A percentile compares a stretch with the other conserved stretches of the same genome.
Evolutionary conservation across 2,797 vertebrate species (phyloP).

Genomic region (Sparus aurata): DNA sequence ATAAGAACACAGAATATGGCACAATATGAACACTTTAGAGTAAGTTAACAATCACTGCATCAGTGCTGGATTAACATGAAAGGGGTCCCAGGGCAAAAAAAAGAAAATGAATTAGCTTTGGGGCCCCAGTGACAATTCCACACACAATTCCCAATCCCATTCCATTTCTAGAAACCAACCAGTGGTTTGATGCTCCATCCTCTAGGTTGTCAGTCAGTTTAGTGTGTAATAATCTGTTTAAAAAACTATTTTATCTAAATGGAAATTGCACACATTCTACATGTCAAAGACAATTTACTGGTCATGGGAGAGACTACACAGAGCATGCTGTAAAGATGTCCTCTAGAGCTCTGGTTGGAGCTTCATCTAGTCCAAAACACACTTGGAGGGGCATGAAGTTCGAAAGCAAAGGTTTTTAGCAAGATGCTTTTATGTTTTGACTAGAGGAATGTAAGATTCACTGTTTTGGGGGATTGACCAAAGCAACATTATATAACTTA

Average conservation of each 20-base stretch:
- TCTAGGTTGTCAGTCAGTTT: background rate
- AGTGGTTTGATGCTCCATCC: background rate
- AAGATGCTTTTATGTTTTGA: background rate
- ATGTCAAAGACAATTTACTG: background rate
- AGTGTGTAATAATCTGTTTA: background rate
- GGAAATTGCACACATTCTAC: background rate
- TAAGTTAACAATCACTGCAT: background rate
- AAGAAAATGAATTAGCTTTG: too few species aligned
- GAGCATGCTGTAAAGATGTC: background rate
- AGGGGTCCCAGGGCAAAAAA: background rate
- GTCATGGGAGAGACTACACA: background rate
- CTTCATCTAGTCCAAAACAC: background rate
- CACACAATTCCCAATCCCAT: background rate
- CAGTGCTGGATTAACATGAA: background rate
- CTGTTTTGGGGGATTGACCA: background rate
- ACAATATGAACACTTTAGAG: constrained; percentile 12
- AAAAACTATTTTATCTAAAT: constrained; percentile 5
- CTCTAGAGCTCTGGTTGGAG: background rate
- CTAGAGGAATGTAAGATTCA: background rate
- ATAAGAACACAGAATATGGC: constrained; percentile 13
- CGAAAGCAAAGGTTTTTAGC: background rate
- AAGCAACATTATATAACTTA: too few species aligned
- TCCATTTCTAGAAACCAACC: background rate
- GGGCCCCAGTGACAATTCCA: background rate
- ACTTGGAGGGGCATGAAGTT: background rate